Evolutionary conservation across 1,140 invertebrate genomes (phyloP), one percentile per base, ranked within the genome.

Genomic region (Frieseomelitta varia): DNA sequence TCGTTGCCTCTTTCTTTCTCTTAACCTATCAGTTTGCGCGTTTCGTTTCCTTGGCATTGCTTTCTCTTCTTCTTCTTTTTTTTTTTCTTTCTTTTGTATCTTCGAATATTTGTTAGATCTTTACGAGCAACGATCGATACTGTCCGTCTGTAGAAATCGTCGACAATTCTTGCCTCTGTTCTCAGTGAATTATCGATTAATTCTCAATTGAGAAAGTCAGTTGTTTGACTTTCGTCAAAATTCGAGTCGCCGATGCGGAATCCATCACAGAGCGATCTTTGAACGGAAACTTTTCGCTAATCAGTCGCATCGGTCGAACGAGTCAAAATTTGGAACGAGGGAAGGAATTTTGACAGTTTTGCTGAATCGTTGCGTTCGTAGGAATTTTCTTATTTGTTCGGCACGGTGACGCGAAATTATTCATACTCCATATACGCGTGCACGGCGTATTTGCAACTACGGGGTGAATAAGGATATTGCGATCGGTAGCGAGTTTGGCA

Each of bases 381-480:
- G 19, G 68, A 56, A 77, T 82, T 56, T 83, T 30, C 68, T 71
- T 71, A 77, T 71, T 71, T 69, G 39, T 34, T 21, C 3, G 39
- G 8, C 4, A 56, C 17, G 21, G 2, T 30, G 47, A 27, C 14
- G 10, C 15, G 14, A 77, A 84, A 79, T 84, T 79, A 84, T 84
- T 79, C 76, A 84, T 84, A 84, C 12, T 24, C 11, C 24, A 61
- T 61, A 53, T 53, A 72, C 55, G 56, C 67, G 53, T 24, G 76
- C 19, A 63, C 24, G 58, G 67, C 63, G 27, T 63, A 76, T 53
- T 58, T 71, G 81, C 67, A 84, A 72, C 81, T 56, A 56, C 58
- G 30, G 65, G 56, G 12, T 68, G 78, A 68, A 74, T 84, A 79
- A 68, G 53, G 61, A 30, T 88, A 85, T 85, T 88, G 68, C 65